Conservation (phyloP, 1,140 invertebrate genomes). For the Calliphora vicina region DNA sequence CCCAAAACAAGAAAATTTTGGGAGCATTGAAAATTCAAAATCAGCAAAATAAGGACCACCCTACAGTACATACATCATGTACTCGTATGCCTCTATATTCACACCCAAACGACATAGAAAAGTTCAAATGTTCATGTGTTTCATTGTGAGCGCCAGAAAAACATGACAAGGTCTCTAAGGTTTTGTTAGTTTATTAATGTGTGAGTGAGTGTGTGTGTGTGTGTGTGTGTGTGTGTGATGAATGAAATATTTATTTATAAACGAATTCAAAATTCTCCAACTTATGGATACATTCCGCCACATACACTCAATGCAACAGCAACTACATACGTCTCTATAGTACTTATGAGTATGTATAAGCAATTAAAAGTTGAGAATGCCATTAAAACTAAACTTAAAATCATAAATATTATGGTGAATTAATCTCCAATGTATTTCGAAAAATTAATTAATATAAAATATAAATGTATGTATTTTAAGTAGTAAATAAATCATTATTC, state of each 20-base stretch:
- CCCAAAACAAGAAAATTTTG: too few species aligned
- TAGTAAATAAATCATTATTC: background rate
- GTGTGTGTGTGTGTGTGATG: background rate
- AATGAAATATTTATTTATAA: background rate
- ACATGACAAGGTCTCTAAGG: background rate
- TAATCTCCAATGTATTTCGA: background rate
- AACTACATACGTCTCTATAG: too few species aligned
- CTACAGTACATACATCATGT: too few species aligned
- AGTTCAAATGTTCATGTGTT: too few species aligned
- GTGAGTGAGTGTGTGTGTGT: background rate
- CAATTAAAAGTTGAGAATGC: background rate
- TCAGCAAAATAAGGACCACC: too few species aligned
- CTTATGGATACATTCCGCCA: background rate
- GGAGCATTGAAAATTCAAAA: too few species aligned
- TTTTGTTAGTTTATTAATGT: background rate
- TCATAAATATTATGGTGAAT: constrained; percentile 9
- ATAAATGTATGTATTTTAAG: background rate
- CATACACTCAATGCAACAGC: background rate
- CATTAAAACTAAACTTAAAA: background rate
- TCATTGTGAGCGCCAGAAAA: too few species aligned
- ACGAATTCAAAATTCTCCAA: background rate
- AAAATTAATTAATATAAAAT: background rate
- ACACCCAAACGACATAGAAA: too few species aligned
- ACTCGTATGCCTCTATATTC: too few species aligned
- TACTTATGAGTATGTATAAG: background rate